Conservation (phyloP, 2,113 vertebrate genomes). For the Sardina pilchardus region DNA sequence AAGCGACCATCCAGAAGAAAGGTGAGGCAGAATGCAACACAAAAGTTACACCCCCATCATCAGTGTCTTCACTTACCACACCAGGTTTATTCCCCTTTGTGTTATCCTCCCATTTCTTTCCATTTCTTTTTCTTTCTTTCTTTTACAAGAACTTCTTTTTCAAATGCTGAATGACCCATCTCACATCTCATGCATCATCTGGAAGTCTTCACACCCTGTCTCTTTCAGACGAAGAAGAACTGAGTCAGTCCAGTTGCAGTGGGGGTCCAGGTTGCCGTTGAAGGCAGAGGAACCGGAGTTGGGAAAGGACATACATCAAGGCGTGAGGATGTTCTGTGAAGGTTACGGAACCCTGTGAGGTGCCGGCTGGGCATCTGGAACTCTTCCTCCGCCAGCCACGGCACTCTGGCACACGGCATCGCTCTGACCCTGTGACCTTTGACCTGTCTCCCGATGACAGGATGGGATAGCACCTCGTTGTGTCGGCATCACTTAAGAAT, state of each 20-base stretch:
- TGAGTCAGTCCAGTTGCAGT: neutral
- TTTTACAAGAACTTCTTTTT: neutral
- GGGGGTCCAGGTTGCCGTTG: neutral
- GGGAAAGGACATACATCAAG: constrained; percentile 13
- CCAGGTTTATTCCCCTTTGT: neutral
- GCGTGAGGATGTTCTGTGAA: neutral
- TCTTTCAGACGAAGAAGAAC: neutral
- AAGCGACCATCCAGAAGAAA: constrained; percentile 37
- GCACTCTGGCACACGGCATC: neutral
- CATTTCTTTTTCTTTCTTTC: too few relatives aligned
- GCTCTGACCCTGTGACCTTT: neutral
- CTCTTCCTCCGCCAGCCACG: neutral
- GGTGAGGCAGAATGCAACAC: neutral
- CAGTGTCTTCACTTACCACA: neutral
- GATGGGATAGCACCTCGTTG: neutral
- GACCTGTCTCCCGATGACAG: neutral
- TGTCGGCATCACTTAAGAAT: neutral
- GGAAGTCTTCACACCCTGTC: neutral
- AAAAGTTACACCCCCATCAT: neutral
- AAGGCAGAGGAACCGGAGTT: neutral
- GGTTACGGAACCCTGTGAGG: constrained; percentile 1
- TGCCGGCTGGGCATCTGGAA: constrained; percentile 4
- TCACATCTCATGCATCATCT: neutral
- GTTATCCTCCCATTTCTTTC: neutral
- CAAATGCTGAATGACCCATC: neutral